Conservation (phyloP, 1,140 invertebrate genomes). For the Streblospio benedicti region DNA sequence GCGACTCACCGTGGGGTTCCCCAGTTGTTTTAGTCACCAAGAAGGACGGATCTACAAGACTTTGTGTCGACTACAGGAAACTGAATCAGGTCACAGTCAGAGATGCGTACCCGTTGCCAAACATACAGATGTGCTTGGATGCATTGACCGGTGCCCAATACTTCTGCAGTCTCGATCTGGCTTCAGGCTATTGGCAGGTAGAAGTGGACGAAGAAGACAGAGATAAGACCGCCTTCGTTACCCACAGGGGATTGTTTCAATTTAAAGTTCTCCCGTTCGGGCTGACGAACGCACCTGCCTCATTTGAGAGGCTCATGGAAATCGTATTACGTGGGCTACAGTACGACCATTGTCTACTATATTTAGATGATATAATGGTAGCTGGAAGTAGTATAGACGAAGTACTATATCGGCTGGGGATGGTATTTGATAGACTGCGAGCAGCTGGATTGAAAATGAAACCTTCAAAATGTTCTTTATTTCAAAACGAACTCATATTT, state of each 20-base stretch:
- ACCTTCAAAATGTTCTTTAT: conserved; percentile 19
- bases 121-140: conserved; percentile 29
- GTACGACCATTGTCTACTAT: conserved; percentile 17
- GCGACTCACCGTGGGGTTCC: conserved; percentile 26
- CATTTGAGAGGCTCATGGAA: conserved; percentile 30
- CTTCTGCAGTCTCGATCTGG: conserved; percentile 25
- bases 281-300: conserved; percentile 15
- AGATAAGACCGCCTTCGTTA: conserved; percentile 2
- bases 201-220: conserved; percentile 21
- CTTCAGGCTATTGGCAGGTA: conserved; percentile 42
- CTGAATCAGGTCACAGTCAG: conserved; percentile 28
- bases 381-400: conserved; percentile 14
- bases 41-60: conserved; percentile 23
- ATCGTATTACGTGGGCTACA: conserved; percentile 20
- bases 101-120: conserved; percentile 26
- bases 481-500: conserved; percentile 15
- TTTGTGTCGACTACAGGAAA: conserved; percentile 29
- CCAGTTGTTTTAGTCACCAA: conserved; percentile 30
- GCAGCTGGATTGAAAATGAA: conserved; percentile 20
- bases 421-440: conserved; percentile 21
- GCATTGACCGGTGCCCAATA: conserved; percentile 18
- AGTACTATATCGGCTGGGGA: conserved; percentile 9
- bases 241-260: not conserved
- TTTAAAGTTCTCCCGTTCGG: conserved; percentile 6
- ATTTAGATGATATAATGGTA: conserved; percentile 26